Evolutionary conservation across 2,113 vertebrate genomes (phyloP), one percentile per base, ranked within the genome.

Genomic region (Dicaeum eximium): DNA sequence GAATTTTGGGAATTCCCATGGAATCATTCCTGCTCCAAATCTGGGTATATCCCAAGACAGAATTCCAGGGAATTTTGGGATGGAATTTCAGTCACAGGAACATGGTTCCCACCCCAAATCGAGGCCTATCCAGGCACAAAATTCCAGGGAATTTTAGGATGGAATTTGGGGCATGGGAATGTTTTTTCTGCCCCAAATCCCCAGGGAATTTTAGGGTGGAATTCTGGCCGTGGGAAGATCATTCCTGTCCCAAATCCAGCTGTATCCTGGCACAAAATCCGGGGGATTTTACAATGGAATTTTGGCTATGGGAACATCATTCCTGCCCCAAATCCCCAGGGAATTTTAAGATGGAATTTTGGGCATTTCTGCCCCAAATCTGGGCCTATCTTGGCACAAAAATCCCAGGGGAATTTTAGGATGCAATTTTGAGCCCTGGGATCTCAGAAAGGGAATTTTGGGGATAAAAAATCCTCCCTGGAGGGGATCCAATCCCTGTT

Each of bases 271-370:
- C n/a, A n/a, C n/a, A n/a, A n/a, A n/a, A n/a, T n/a, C 28, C 10
- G 23, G 15, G 48, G 67, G 38, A 71, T 54, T 71, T 53, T 10
- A 18, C 4, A 6, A 13, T 71, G 48, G 28, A 40, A 33, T 71
- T 53, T 3, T 4, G 4, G 1, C 4, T 4, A 0, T 17, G 47
- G 35, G 15, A 23, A 13, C 2, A 1, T 9, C 10, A 4, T 17
- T 51, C 2, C 47, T 38, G 10, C 8, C 19, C 35, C 37, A 54
- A 27, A 27, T 17, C 47, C 25, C 21, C 28, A 10, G 35, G 11
- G 30, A 54, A 54, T 54, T 54, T 37, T 19, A 28, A 3, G 17
- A 28, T 61, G 58, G 35, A 38, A 38, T 38, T 61, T 30, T 17
- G 51, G 28, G 1, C 2, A 54, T 54, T 54, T 3, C 30, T 54